Base-by-base conservation (phyloP, 2,113 vertebrate genomes). In the Dipodomys spectabilis region DNA sequence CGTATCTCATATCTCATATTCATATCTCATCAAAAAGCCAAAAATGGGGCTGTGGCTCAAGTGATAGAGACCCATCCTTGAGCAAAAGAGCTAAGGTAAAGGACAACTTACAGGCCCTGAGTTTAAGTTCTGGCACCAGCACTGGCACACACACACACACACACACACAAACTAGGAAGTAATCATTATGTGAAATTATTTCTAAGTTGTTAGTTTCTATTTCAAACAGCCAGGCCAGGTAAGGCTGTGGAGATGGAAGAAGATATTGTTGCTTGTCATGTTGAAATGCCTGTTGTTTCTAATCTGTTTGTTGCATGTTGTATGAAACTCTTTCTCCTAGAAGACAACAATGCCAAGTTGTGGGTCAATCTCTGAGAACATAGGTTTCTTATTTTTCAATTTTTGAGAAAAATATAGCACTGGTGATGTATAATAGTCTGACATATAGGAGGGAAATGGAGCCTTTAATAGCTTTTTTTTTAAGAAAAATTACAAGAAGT, bases 401-500 rank as follows among this genome's bases (percentile, higher is more conserved):
- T 57, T 57, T 75, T 77, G 82, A 87, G 44, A 77, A 88, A 92
- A 95, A 79, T 49, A 69, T n/a, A 84, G 49, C 91, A 67, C 72
- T 44, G 13, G 57, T 62, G 35, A 8, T 15, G 23, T 44, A 27
- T 73, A 92, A 89, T 67, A 35, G 78, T 87, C 73, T 91, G 87
- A 90, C 92, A 94, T 28, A 20, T 60, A 62, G 88, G 83, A 69
- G 86, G 86, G 73, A 90, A 96, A 77, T 65, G 19, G 32, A 57
- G 18, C 39, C 69, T 82, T 94, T 96, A 94, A 95, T 79, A 92
- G 73, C 77, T 87, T 91, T 97, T 92, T 95, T 83, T 82, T 83
- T 82, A 65, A 83, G 39, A 49, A 49, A 93, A 95, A 91, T 96
- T 86, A 94, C 32, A 93, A 91, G 94, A 87, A 91, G 95, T 96